Base-by-base conservation (phyloP, 2,888 invertebrate species). In the Molanna angustata region DNA sequence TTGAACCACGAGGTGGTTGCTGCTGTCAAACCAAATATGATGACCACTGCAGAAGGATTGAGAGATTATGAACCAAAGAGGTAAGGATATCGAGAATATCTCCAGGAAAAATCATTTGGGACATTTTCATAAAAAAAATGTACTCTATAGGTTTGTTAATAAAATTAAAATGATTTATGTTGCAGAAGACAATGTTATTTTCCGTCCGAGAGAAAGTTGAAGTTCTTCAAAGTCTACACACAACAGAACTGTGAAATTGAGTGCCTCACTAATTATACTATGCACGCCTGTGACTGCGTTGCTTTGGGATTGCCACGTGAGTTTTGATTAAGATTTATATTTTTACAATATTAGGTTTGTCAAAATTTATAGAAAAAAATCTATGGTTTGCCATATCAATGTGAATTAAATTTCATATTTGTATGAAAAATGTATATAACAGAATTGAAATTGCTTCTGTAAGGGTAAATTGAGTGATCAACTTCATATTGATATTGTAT, bases 211-310 rank as follows among this genome's bases (percentile, higher is more conserved):
- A 75, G 84, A 9, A 74, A 80, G 59, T 71, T 87, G 43, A 72
- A 73, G 31, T 86, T 78, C 65, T 88, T 80, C 65, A 80, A 81
- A 67, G 78, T 81, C 46, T 87, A 88, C 67, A 86, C 86, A 1
- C 86, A 87, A 67, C 78, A 80, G 50, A 87, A 86, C 66, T 88
- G 87, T 63, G 83, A 86, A 62, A 74, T 86, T 62, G 88, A 88
- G 68, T 88, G 87, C 61, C 67, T 85, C 50, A 76, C 86, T 1
- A 86, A 87, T 68, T 84, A 78, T 59, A 86, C 86, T 0, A 67
- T 78, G 43, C 64, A 67, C 3, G 69, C 70, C 58, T 87, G 87
- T 64, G 81, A 78, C 3, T 88, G 87, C 62, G 85, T 85, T 2
- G 82, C 83, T 62, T 85, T 84, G 61, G 83, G 85, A 52, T 85